These are phyloP conservation scores for Leptinotarsa texana DNA, from an alignment of 1,140 invertebrate species.

Conservation along the genomic window DNA sequence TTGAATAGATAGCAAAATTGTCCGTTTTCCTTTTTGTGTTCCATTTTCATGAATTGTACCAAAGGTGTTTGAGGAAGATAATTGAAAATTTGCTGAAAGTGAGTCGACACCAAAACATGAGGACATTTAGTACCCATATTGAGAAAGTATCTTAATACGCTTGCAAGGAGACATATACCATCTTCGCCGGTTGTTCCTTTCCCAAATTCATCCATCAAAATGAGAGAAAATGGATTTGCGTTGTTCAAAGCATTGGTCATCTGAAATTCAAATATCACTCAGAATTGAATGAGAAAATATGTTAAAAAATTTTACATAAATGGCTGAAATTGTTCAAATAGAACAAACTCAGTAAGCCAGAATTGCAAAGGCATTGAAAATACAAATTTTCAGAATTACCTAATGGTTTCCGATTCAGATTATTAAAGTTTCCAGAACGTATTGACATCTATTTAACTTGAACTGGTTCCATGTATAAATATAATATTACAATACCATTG, in stretches of 20 bases:
- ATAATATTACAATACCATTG: too few species aligned
- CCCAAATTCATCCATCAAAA: conserved; percentile 91
- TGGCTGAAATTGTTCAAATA: too few species aligned
- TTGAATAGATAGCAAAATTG: conserved; percentile 49
- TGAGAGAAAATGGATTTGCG: conserved; percentile 68
- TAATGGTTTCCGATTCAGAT: too few species aligned
- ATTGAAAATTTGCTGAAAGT: conserved; percentile 69
- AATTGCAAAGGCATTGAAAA: too few species aligned
- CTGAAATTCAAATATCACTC: conserved; percentile 56
- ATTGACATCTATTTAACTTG: too few species aligned
- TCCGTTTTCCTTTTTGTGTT: conserved; percentile 39
- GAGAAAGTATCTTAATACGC: conserved; percentile 69
- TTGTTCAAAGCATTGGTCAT: conserved; percentile 71
- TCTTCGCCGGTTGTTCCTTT: conserved; percentile 81
- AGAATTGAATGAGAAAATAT: too few species aligned
- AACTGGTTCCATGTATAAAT: too few species aligned
- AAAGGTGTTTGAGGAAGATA: conserved; percentile 66
- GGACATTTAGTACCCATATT: conserved; percentile 64
- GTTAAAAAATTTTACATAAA: too few species aligned
- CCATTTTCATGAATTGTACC: conserved; percentile 60
- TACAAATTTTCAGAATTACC: too few species aligned
- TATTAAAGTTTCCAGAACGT: too few species aligned
- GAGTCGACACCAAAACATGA: conserved; percentile 77
- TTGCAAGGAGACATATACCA: conserved; percentile 71
- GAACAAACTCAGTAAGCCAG: too few species aligned